These are phyloP conservation scores for Crenuchus spilurus DNA, from an alignment of 2,797 vertebrate species.

Conservation along the genomic window DNA sequence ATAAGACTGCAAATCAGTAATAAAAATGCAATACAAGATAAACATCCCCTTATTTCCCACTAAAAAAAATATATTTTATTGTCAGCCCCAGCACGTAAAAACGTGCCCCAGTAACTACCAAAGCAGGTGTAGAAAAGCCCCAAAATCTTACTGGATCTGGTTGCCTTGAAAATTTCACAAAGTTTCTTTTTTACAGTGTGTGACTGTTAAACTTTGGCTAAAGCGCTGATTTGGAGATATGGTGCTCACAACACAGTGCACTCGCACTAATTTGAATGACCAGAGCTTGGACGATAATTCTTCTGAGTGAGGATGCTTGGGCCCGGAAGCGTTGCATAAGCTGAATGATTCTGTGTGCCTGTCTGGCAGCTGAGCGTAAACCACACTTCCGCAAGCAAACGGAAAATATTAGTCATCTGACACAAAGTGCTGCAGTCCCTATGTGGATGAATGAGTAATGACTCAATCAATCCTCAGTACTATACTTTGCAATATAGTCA, in stretches of 20 bases:
- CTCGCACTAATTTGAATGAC: slow-evolving; percentile 12
- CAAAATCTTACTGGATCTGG: no score
- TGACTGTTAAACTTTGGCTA: slow-evolving; percentile 44
- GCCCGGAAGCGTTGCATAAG: slow-evolving; percentile 38
- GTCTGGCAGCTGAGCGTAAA: slow-evolving; percentile 26
- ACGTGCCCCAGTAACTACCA: no score
- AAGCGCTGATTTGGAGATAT: slow-evolving; percentile 16
- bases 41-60: no score
- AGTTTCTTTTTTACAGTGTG: no score
- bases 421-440: slow-evolving; percentile 19
- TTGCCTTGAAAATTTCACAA: no score
- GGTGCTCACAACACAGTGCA: slow-evolving; percentile 12
- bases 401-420: slow-evolving; percentile 57
- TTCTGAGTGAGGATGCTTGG: slow-evolving; percentile 21
- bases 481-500: not conserved
- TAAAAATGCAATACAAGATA: no score
- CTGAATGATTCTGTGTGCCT: slow-evolving; percentile 31
- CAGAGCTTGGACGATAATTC: slow-evolving; percentile 20
- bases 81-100: no score
- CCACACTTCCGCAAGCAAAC: slow-evolving; percentile 37
- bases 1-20: no score
- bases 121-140: no score
- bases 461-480: slow-evolving; percentile 7
- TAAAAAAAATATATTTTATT: no score
- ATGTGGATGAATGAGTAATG: slow-evolving; percentile 4